Conservation (phyloP, 2,888 invertebrate species). For the Lycophotia porphyrea region DNA sequence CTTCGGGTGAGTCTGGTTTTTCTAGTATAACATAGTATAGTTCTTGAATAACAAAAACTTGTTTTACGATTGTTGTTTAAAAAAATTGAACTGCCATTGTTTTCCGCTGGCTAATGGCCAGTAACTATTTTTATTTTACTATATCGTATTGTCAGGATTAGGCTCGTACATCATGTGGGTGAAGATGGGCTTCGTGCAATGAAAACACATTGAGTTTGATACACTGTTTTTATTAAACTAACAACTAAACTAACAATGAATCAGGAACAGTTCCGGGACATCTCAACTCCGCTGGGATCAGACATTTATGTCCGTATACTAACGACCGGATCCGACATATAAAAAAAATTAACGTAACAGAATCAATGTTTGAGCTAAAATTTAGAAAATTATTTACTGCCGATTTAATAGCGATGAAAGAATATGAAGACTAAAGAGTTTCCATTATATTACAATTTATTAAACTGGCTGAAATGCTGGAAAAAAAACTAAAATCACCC, state of each 20-base stretch:
- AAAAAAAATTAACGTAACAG: too few relatives aligned
- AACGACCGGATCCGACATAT: too few relatives aligned
- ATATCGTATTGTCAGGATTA: too few relatives aligned
- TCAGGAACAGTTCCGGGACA: too few relatives aligned
- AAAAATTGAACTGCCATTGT: background rate
- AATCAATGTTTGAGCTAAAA: background rate
- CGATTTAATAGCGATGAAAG: background rate
- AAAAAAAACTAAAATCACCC: background rate
- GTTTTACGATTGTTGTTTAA: background rate
- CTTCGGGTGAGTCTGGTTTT: conserved; percentile 91
- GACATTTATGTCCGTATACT: too few relatives aligned
- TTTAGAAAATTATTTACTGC: background rate
- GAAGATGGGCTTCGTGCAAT: too few relatives aligned
- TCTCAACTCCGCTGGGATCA: too few relatives aligned
- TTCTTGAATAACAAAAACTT: background rate
- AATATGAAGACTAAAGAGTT: background rate
- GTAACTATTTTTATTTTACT: background rate
- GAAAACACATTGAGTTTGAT: too few relatives aligned
- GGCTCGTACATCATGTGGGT: too few relatives aligned
- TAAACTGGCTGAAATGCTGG: background rate
- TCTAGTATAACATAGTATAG: too few relatives aligned
- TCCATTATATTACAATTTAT: background rate
- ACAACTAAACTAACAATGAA: too few relatives aligned
- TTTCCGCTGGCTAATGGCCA: background rate
- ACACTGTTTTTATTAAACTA: too few relatives aligned